A percentile compares a stretch with the other conserved stretches of the same genome.
Evolutionary conservation across 2,797 vertebrate genomes (phyloP).

Genomic region (Ispidina picta): DNA sequence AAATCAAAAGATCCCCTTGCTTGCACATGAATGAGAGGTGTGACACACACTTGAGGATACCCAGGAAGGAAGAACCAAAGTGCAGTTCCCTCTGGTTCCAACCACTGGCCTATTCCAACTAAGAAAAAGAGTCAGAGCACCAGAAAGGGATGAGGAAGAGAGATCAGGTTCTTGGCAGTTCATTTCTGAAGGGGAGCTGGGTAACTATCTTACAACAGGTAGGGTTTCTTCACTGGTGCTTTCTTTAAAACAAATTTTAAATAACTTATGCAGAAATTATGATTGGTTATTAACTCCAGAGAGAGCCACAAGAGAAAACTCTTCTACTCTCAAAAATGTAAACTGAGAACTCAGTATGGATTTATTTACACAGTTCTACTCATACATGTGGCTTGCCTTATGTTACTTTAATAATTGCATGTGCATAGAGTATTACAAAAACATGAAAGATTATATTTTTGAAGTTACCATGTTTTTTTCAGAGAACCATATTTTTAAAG

Average conservation of each 20-base stretch:
- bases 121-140: background rate
- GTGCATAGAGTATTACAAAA: slow-evolving; percentile 19
- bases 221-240: background rate
- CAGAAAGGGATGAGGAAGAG: background rate
- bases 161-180: background rate
- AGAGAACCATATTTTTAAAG: background rate
- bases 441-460: slow-evolving; percentile 3
- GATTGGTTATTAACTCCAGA: slow-evolving; percentile 8
- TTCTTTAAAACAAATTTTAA: background rate
- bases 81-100: background rate
- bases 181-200: background rate
- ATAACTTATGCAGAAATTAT: background rate
- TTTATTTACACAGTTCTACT: slow-evolving; percentile 12
- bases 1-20: background rate
- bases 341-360: background rate
- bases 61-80: background rate
- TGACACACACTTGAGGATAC: background rate
- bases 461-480: background rate
- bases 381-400: background rate
- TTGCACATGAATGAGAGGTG: background rate
- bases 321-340: background rate
- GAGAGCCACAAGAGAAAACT: slow-evolving; percentile 3
- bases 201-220: background rate
- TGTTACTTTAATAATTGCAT: slow-evolving; percentile 11
- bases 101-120: background rate